phyloP scores from a whole-genome alignment of 1,140 invertebrate species.

The Drosophila paulistorum region DNA sequence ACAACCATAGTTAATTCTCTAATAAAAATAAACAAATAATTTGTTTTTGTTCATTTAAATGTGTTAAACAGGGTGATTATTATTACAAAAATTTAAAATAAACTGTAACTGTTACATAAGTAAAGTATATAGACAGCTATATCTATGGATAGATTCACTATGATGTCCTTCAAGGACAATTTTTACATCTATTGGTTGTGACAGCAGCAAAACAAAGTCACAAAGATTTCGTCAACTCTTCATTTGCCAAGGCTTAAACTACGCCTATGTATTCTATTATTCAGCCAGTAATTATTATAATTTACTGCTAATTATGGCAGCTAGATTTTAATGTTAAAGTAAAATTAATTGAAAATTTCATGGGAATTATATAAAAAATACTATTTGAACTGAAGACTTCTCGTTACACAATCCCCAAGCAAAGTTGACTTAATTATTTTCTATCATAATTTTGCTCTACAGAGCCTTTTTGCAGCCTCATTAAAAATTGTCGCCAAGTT shows the following conservation, averaged over 20 bases:
- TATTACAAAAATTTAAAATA: no score
- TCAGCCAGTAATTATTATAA: slow-evolving; percentile 46
- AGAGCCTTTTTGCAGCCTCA: slow-evolving; percentile 74
- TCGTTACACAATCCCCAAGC: slow-evolving; percentile 21
- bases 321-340: background rate
- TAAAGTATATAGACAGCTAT: no score
- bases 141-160: no score
- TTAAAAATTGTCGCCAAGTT: slow-evolving; percentile 76
- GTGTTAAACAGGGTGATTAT: no score
- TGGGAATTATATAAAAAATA: background rate
- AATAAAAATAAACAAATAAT: no score
- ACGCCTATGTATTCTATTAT: background rate
- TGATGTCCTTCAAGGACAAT: no score
- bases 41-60: no score
- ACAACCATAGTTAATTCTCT: no score
- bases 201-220: no score
- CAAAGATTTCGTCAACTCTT: no score
- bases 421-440: slow-evolving; percentile 53
- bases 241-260: background rate
- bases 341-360: slow-evolving; percentile 4
- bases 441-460: slow-evolving; percentile 27
- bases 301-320: slow-evolving; percentile 39
- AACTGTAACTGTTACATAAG: no score
- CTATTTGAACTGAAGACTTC: background rate
- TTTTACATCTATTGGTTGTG: no score